Percentiles rank a stretch among this genome's conserved stretches.
phyloP scores from a whole-genome alignment of 2,888 invertebrate genomes.

The Eupeodes luniger region DNA sequence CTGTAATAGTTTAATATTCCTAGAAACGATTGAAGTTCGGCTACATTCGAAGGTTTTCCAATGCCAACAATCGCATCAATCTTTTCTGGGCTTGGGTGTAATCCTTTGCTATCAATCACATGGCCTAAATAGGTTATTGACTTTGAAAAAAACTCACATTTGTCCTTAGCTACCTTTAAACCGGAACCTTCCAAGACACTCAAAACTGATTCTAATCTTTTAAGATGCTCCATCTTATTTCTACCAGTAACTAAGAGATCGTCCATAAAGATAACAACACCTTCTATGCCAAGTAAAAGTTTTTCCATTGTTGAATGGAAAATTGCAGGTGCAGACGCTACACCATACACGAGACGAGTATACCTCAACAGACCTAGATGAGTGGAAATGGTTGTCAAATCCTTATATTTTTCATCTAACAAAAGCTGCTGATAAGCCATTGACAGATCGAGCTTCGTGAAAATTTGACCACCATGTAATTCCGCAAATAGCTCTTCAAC shows the following conservation, averaged over 20 bases:
- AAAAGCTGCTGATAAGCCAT: too few relatives aligned
- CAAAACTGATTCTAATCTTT: neutral
- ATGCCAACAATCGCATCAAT: neutral
- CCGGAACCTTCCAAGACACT: neutral
- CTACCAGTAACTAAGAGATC: neutral
- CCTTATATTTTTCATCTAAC: too few relatives aligned
- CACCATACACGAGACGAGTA: neutral
- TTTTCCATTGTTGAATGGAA: neutral
- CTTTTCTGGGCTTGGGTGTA: slow-evolving; percentile 6
- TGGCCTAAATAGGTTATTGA: too few relatives aligned
- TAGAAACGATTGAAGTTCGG: neutral
- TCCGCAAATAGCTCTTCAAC: neutral
- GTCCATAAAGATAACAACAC: slow-evolving; percentile 10
- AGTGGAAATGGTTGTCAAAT: too few relatives aligned
- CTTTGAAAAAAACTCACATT: too few relatives aligned
- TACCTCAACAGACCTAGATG: too few relatives aligned
- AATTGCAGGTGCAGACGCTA: slow-evolving; percentile 6
- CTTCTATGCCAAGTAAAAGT: neutral
- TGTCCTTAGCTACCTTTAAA: neutral
- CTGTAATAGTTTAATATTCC: neutral
- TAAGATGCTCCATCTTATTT: neutral
- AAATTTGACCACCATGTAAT: neutral
- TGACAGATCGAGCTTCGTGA: too few relatives aligned
- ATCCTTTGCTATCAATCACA: too few relatives aligned
- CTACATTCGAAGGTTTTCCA: neutral